Base-by-base conservation (phyloP, 2,888 invertebrate genomes). In the Acronicta psi region DNA sequence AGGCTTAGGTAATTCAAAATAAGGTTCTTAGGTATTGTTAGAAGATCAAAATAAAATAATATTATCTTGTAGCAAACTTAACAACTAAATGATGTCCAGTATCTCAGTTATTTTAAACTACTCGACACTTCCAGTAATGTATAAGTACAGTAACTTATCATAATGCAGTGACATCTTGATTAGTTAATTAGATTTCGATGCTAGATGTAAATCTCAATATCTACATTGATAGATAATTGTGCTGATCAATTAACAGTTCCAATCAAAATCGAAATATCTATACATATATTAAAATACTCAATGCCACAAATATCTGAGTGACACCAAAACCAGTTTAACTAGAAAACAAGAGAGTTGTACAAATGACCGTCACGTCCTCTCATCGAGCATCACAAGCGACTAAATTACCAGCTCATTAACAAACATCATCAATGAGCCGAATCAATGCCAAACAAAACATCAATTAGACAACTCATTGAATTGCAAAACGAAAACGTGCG, bases 401-500 rank as follows among this genome's bases (percentile, higher is more conserved):
- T 34, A 50, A 37, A 59, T 61, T 51, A 65, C 50, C 41, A 59
- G 37, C 60, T 69, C 68, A 74, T 77, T 75, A 80, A 63, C 56
- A 40, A 58, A 59, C 56, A 64, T 82, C 82, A 79, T 85, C 83
- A 83, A 84, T 79, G 76, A 70, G 68, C 59, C 69, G 67, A 59
- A 78, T 79, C 77, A 66, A 76, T 77, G 86, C 88, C 88, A 88
- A 88, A 86, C 81, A 84, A 87, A 88, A 88, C 84, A 85, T 82
- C 81, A 87, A 87, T 90, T 89, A 89, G 84, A 79, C 67, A 79
- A 74, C 85, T 85, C 86, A 89, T 88, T 90, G 90, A 90, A 87
- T 86, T 88, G 86, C 90, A 82, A 88, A 90, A 88, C 84, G 74
- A 86, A 84, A 84, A 80, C 77, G 73, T 91, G 92, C 93, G 91